Conservation (phyloP, 2,797 vertebrate species). For the Numenius phaeopus region DNA sequence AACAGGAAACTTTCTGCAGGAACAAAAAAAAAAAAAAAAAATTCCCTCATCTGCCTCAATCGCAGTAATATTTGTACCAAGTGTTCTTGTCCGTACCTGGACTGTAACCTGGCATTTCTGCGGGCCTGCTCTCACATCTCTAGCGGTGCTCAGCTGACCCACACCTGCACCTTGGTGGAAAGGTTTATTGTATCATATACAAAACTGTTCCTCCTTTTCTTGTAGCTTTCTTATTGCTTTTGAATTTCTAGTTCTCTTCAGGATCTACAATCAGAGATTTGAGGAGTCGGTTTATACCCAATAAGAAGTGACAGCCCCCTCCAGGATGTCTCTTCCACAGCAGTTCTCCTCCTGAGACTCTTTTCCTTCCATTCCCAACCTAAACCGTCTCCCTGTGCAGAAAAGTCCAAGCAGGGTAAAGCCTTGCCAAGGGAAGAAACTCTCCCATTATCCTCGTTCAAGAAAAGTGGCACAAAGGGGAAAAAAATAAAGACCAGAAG, state of each 20-base stretch:
- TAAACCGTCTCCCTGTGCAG: background rate
- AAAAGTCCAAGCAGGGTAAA: background rate
- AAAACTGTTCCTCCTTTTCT: background rate
- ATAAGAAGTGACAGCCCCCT: background rate
- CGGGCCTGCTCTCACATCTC: background rate
- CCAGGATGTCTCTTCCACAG: background rate
- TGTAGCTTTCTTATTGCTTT: background rate
- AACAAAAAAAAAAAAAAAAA: background rate
- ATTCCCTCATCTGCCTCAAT: background rate
- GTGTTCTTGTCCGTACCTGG: background rate
- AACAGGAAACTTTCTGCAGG: slow-evolving; percentile 14
- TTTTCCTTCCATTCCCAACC: background rate
- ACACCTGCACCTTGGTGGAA: background rate
- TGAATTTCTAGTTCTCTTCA: background rate
- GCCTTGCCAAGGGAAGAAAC: background rate
- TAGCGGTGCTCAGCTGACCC: background rate
- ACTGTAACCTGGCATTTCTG: background rate
- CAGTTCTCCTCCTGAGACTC: background rate
- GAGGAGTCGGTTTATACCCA: background rate
- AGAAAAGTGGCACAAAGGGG: slow-evolving; percentile 6
- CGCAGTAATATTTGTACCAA: background rate
- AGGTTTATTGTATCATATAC: background rate
- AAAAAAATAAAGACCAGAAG: background rate
- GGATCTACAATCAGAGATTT: background rate
- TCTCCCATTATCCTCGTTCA: background rate